These are phyloP conservation scores for Apogon hyalosoma DNA, from an alignment of 2,797 vertebrate genomes.

Conservation along the genomic window DNA sequence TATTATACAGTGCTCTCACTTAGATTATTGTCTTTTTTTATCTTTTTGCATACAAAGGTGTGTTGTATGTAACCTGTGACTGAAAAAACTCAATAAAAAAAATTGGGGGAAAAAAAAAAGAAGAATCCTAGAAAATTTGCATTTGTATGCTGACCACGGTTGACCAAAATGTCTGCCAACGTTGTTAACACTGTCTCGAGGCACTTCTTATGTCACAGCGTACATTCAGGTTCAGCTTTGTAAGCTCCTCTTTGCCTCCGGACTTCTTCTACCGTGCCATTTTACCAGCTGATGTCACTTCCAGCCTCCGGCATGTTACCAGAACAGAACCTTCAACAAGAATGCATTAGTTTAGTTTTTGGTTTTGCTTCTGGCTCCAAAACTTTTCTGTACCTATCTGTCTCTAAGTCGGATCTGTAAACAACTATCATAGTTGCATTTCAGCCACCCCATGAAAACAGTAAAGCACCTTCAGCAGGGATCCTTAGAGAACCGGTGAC, in stretches of 20 bases:
- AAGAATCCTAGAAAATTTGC: too few relatives aligned
- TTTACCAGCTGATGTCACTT: constrained; percentile 1
- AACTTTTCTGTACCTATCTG: constrained; percentile 42
- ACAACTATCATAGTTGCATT: constrained; percentile 44
- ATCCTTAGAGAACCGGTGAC: constrained; percentile 49
- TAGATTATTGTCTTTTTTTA: too few relatives aligned
- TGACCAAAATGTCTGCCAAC: too few relatives aligned
- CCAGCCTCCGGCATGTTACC: not conserved
- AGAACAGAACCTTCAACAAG: constrained; percentile 20
- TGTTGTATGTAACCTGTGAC: too few relatives aligned
- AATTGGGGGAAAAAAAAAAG: too few relatives aligned
- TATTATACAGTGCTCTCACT: too few relatives aligned
- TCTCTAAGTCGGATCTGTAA: constrained; percentile 33
- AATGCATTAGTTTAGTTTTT: constrained; percentile 6
- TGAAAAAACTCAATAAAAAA: too few relatives aligned
- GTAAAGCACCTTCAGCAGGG: constrained; percentile 51
- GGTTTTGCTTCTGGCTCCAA: constrained; percentile 21
- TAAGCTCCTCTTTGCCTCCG: not conserved
- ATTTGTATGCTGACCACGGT: too few relatives aligned
- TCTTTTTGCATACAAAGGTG: too few relatives aligned
- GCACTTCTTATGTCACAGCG: not conserved
- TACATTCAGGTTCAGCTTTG: not conserved
- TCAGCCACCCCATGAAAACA: constrained; percentile 39
- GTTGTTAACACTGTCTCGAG: not conserved
- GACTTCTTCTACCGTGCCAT: not conserved